Evolutionary conservation across 2,113 vertebrate genomes (phyloP), one percentile per base, ranked within the genome.

Genomic region (Sapayoa aenigma): DNA sequence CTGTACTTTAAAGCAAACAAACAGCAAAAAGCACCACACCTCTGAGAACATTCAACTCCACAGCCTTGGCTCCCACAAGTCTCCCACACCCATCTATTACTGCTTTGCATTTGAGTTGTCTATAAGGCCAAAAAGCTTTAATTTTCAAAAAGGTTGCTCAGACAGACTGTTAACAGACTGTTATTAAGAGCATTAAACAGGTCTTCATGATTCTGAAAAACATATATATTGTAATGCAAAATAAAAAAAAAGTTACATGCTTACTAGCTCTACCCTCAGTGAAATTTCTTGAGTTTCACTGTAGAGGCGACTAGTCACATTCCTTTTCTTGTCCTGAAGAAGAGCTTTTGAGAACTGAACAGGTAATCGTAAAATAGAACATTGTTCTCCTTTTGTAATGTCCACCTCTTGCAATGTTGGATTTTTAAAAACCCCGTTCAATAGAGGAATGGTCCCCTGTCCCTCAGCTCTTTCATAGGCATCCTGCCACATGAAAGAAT

Each of bases 301-400:
- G 39, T 20, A 68, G 9, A 12, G 3, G 13, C 2, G 1, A 14
- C 74, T 50, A 69, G 30, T 39, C 58, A 50, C 10, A 30, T 58
- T 80, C 28, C n/a, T 46, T 91, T 84, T 58, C 74, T 87, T 71
- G 39, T 81, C 91, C 91, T 90, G 18, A n/a, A 78, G 88, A 89
- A 77, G 31, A 55, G 50, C 25, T 87, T 89, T 59, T 87, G 14
- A 67, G 73, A 92, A 33, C 28, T 27, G 30, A 90, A 85, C 35
- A 74, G 80, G 19, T 91, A 41, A 86, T 49, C 37, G 78, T 81
- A 72, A 90, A 96, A 96, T 93, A 93, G 88, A 90, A 74, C 8
- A 22, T 7, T 37, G 80, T 78, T 90, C 90, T 58, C 49, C 24
- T 44, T 92, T 90, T 68, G 66, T 73, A 30, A 20, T 11, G 52